These are phyloP conservation scores for Anolis apletophallus DNA, from an alignment of 2,797 vertebrate species.

Conservation along the genomic window DNA sequence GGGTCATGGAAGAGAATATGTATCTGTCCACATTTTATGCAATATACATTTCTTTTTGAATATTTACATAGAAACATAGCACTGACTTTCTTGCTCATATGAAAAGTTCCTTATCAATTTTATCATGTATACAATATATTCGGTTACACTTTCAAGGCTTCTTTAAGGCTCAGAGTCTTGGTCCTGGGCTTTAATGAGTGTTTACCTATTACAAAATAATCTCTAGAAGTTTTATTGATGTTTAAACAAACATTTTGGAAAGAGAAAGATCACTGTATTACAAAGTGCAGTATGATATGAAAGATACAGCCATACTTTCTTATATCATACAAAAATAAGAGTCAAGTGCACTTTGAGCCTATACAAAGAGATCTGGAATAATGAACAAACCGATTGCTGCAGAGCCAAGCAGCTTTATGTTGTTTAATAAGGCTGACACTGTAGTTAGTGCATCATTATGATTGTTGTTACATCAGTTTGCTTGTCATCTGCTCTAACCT, in stretches of 20 bases:
- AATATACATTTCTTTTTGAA: too few relatives aligned
- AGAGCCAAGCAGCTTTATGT: background rate
- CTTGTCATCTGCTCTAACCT: background rate
- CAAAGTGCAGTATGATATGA: slow-evolving; percentile 39
- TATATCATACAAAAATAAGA: slow-evolving; percentile 26
- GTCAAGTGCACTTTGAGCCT: slow-evolving; percentile 48
- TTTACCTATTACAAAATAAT: slow-evolving; percentile 35
- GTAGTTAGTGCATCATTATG: background rate
- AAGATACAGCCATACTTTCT: slow-evolving; percentile 55
- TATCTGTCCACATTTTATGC: background rate
- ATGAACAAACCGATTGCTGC: background rate
- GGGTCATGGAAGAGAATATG: background rate
- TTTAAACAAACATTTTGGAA: slow-evolving; percentile 47
- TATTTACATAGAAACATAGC: slow-evolving; percentile 21
- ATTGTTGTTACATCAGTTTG: background rate
- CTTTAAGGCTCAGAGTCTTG: background rate
- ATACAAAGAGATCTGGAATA: slow-evolving; percentile 14
- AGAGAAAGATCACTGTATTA: slow-evolving; percentile 36
- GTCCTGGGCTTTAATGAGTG: slow-evolving; percentile 6
- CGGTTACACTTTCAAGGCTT: background rate
- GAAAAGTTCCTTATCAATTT: background rate
- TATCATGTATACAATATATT: slow-evolving; percentile 28
- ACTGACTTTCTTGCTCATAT: slow-evolving; percentile 17
- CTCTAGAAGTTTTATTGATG: background rate
- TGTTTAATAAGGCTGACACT: background rate